Base-by-base conservation (phyloP, 2,888 invertebrate genomes). In the Hydrotaea cyrtoneurina region DNA sequence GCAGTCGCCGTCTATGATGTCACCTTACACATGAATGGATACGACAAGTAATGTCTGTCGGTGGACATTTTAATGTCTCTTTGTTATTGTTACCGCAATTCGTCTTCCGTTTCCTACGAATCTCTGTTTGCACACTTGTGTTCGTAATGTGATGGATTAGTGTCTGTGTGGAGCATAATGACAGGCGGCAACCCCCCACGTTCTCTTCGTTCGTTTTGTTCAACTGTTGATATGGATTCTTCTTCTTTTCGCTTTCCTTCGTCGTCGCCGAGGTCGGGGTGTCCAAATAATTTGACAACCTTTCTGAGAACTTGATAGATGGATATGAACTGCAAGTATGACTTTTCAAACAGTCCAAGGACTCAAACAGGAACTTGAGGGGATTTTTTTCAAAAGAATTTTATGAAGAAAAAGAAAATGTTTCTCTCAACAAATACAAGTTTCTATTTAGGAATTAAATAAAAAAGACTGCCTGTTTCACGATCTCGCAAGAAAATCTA, bases 211-310 rank as follows among this genome's bases (percentile, higher is more conserved):
- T n/a, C n/a, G 11, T 62, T 17, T 11, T n/a, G 0, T 62, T 69
- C 69, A 74, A 31, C 59, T 82, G 78, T 78, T 78, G 59, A 69
- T 82, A 26, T 31, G n/a, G 15, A 59, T 23, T 59, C 13, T 21
- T 26, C 15, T 11, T 26, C 15, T 23, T 59, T 15, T 31, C 10
- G 39, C 0, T 15, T 59, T 59, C 19, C 19, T 39, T 39, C 13
- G 39, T 39, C 7, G 39, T 39, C 15, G 26, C 26, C 23, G 7
- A 10, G 7, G 3, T 31, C 3, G 31, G 2, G 31, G 31, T 31
- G 31, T 31, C 31, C 26, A 75, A 71, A 46, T 21, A 81, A 62
- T 59, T 76, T 76, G 78, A 50, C 71, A 50, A 50, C 39, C 50
- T 77, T 31, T 17, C n/a, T 26, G n/a, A 21, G 39, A 21, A n/a